Base-by-base conservation (phyloP, 2,888 invertebrate genomes). In the Petrophora chlorosata region DNA sequence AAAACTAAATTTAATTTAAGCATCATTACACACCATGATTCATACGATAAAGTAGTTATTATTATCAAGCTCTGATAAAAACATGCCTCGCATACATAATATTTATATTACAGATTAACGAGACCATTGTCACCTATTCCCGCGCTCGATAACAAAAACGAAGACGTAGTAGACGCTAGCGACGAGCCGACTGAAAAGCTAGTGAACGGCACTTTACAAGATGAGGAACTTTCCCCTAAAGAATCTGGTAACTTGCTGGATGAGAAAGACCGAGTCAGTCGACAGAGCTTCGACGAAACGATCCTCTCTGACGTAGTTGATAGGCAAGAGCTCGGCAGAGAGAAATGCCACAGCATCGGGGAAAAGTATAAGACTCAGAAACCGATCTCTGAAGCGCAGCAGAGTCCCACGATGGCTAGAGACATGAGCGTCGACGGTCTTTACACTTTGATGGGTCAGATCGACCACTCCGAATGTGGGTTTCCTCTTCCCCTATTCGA, bases 401-500 rank as follows among this genome's bases (percentile, higher is more conserved):
- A 89, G 48, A 89, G 89, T 61, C 90, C 90, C 2, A 91, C 92
- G 5, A 88, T 95, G 79, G 93, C 94, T 0, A 91, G 95, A 42
- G 95, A 96, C 59, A 92, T 94, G 66, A 95, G 95, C 63, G 88
- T 91, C 0, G 91, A 91, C 59, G 90, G 90, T 13, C 88, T 93
- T 28, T 93, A 92, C 55, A 93, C 92, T 69, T 87, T 95, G 69
- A 92, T 92, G 0, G 93, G 94, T 17, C 94, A 94, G 65, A 86
- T 95, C 45, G 92, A 93, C 73, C 92, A 92, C 42, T 85, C 94
- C 68, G 92, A 94, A 40, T 98, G 96, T 81, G 98, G 98, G 7
- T 94, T 98, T 65, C 99, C 99, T 0, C 85, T 99, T 22, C 92
- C 94, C 33, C 91, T 98, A 44, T 98, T 98, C 83, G 94, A 95